phyloP scores from a whole-genome alignment of 2,888 invertebrate species.

The Taphrorychus bicolor region DNA sequence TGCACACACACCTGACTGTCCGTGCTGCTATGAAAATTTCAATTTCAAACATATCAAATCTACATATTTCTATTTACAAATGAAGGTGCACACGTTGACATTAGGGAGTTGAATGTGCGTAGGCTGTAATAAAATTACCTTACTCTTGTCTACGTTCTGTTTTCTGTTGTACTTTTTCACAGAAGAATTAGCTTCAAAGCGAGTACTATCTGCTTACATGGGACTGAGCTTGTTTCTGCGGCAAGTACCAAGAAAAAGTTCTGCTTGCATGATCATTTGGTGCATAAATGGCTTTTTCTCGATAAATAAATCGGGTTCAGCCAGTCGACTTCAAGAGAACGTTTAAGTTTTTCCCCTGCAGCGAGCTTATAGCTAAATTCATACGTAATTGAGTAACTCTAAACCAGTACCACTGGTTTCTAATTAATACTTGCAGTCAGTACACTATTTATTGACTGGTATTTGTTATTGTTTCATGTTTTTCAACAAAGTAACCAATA shows the following conservation, averaged over 20 bases:
- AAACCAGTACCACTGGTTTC: background rate
- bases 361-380: background rate
- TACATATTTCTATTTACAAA: constrained; percentile 6
- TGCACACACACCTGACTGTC: constrained; percentile 24
- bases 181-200: too few relatives aligned
- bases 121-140: background rate
- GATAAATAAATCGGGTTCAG: background rate
- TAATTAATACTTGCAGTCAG: background rate
- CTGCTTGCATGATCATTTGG: background rate
- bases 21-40: constrained; percentile 1
- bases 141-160: background rate
- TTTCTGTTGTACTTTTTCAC: background rate
- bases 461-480: too few relatives aligned
- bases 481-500: too few relatives aligned
- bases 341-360: background rate
- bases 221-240: too few relatives aligned
- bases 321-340: background rate
- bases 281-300: background rate
- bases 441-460: background rate
- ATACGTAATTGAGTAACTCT: background rate
- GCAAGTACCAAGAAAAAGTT: too few relatives aligned
- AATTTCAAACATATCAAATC: constrained; percentile 1
- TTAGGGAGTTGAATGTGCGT: background rate
- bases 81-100: background rate
- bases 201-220: too few relatives aligned